A percentile compares a stretch with the other conserved stretches of the same genome.
phyloP scores from a whole-genome alignment of 2,888 invertebrate genomes.

The Lycia hirtaria region DNA sequence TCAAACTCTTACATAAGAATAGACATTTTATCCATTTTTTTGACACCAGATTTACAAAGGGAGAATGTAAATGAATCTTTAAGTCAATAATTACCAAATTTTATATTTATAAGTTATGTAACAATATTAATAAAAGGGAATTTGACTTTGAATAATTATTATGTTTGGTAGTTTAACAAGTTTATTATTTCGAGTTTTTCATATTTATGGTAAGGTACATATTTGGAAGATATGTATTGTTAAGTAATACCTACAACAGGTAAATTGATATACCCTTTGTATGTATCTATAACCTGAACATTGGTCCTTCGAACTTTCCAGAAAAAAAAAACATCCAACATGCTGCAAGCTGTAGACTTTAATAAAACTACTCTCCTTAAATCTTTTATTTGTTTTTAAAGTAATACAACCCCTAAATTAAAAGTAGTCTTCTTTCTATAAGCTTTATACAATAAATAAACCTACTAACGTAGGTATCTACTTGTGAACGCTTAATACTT shows the following conservation, averaged over 20 bases:
- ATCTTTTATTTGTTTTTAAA: background rate
- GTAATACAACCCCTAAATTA: background rate
- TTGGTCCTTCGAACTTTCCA: constrained; percentile 22
- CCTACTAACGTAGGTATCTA: too few species aligned
- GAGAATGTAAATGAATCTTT: too few species aligned
- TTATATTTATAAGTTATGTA: too few species aligned
- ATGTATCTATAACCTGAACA: constrained; percentile 12
- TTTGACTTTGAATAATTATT: background rate
- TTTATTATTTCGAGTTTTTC: background rate
- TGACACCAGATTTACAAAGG: too few species aligned
- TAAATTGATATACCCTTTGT: constrained; percentile 11
- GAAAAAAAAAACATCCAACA: constrained; percentile 1
- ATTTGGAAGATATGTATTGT: constrained; percentile 26
- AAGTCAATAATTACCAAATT: too few species aligned
- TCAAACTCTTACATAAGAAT: background rate
- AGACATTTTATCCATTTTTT: background rate
- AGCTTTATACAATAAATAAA: too few species aligned
- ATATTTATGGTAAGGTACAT: constrained; percentile 4
- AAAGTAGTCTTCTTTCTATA: too few species aligned
- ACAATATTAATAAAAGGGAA: background rate
- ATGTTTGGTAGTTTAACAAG: too few species aligned
- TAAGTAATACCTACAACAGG: constrained; percentile 24
- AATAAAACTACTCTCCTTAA: background rate
- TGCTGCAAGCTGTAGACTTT: background rate
- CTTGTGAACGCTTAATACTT: too few species aligned